Percentiles rank a stretch among this genome's conserved stretches.
phyloP scores from a whole-genome alignment of 1,140 invertebrate species.

The Lepidurus packardi region DNA sequence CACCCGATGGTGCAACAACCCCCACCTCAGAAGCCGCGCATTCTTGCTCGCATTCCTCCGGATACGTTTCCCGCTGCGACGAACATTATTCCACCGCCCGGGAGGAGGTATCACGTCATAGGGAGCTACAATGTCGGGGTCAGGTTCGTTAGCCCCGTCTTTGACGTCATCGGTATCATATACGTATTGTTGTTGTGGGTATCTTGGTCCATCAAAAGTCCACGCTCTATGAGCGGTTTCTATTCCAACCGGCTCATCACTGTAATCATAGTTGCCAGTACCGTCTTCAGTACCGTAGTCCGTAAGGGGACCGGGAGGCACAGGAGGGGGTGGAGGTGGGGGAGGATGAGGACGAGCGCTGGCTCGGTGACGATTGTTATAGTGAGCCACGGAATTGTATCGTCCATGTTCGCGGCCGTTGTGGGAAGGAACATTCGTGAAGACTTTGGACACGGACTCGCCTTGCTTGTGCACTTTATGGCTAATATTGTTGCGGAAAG shows the following conservation, averaged over 20 bases:
- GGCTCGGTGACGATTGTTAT: not conserved
- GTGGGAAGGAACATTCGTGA: not conserved
- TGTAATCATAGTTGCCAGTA: not conserved
- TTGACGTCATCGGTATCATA: not conserved
- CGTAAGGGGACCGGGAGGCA: not conserved
- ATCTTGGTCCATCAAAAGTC: not conserved
- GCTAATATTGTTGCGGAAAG: constrained; percentile 6
- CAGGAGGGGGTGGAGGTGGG: not conserved
- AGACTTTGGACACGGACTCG: not conserved
- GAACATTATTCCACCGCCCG: not conserved
- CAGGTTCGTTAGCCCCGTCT: not conserved
- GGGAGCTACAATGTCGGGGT: not conserved
- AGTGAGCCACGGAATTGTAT: not conserved
- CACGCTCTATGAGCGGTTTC: not conserved
- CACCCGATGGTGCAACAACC: not conserved
- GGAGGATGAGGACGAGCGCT: not conserved
- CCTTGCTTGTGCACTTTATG: constrained; percentile 18
- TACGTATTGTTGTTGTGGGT: not conserved
- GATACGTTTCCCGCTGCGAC: not conserved
- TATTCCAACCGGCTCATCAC: not conserved
- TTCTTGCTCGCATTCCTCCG: not conserved
- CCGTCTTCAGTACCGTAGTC: not conserved
- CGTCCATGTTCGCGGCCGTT: not conserved
- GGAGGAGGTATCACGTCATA: not conserved
- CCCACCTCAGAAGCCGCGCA: not conserved